A percentile compares a stretch with the other conserved stretches of the same genome.
These are phyloP conservation scores for Phocides pigmalion DNA, from an alignment of 1,140 invertebrate genomes.

Conservation along the genomic window DNA sequence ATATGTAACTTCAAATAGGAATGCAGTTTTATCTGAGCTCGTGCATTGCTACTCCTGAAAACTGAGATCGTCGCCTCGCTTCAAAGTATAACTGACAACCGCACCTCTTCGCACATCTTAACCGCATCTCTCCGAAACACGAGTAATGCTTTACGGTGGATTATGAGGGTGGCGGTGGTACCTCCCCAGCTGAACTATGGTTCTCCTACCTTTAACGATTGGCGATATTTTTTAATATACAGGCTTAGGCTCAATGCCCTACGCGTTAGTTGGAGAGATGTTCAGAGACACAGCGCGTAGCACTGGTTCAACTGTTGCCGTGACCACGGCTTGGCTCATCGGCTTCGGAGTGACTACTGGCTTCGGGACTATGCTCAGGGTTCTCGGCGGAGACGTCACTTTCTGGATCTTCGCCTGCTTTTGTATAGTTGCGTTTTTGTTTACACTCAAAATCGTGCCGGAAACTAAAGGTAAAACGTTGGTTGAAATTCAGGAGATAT, in stretches of 20 bases:
- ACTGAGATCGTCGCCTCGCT: too few relatives aligned
- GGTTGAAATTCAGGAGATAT: slow-evolving; percentile 88
- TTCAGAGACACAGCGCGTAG: slow-evolving; percentile 87
- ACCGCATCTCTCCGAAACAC: too few relatives aligned
- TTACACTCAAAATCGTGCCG: slow-evolving; percentile 87
- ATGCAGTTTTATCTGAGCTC: too few relatives aligned
- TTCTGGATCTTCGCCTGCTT: slow-evolving; percentile 91
- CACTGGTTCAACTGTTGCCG: slow-evolving; percentile 86
- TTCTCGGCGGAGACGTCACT: slow-evolving; percentile 87
- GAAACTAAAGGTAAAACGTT: slow-evolving; percentile 92
- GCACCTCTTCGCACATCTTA: too few relatives aligned
- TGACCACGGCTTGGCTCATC: slow-evolving; percentile 88
- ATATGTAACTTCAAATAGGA: too few relatives aligned
- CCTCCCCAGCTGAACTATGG: too few relatives aligned
- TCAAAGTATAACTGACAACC: too few relatives aligned
- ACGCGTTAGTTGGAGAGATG: slow-evolving; percentile 87
- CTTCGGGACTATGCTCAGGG: slow-evolving; percentile 85
- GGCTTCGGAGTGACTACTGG: slow-evolving; percentile 90
- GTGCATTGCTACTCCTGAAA: too few relatives aligned
- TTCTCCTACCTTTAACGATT: too few relatives aligned
- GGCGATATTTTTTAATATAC: not conserved
- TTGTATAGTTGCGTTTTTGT: slow-evolving; percentile 85
- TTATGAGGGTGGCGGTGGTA: too few relatives aligned
- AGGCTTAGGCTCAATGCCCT: slow-evolving; percentile 87
- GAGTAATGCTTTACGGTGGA: too few relatives aligned